These are phyloP conservation scores for Phenganax stokvisi DNA, from an alignment of 92 coral and sea anemone genomes.

Conservation along the genomic window DNA sequence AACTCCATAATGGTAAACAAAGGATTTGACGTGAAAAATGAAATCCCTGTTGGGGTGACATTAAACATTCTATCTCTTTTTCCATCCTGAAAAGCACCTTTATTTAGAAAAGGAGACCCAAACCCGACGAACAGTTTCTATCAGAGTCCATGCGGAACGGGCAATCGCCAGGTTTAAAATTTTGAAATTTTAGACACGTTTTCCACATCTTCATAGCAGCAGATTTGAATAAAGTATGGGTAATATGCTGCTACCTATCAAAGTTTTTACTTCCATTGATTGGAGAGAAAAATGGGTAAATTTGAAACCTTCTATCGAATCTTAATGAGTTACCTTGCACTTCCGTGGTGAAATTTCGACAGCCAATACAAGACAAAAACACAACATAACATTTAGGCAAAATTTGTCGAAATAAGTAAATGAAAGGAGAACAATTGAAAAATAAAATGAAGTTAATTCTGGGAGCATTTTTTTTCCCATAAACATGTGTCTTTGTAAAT, in stretches of 20 bases:
- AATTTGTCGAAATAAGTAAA: neutral
- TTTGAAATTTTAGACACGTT: conserved; percentile 50
- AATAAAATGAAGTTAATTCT: conserved; percentile 29
- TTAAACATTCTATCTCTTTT: conserved; percentile 54
- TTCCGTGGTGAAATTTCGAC: neutral
- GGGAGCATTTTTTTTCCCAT: conserved; percentile 53
- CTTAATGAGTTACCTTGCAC: neutral
- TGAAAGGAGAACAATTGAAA: conserved; percentile 35
- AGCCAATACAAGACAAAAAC: neutral
- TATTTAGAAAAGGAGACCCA: conserved; percentile 45
- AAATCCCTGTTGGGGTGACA: conserved; percentile 41
- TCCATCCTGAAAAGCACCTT: conserved; percentile 46
- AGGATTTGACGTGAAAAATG: conserved; percentile 42
- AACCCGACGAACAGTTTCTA: conserved; percentile 51
- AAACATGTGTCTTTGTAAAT: conserved; percentile 25
- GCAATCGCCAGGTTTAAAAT: conserved; percentile 49
- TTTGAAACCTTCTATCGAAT: too few species aligned
- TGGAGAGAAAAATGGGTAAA: neutral
- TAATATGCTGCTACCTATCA: conserved; percentile 48
- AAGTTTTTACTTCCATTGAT: conserved; percentile 49
- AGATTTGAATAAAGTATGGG: conserved; percentile 55
- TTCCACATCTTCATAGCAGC: conserved; percentile 57
- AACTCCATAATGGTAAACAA: conserved; percentile 63
- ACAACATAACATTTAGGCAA: neutral
- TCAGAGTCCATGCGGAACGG: conserved; percentile 58